Evolutionary conservation across 2,797 vertebrate genomes (phyloP), one percentile per base, ranked within the genome.

Genomic region (Neosilurus hyrtlii): DNA sequence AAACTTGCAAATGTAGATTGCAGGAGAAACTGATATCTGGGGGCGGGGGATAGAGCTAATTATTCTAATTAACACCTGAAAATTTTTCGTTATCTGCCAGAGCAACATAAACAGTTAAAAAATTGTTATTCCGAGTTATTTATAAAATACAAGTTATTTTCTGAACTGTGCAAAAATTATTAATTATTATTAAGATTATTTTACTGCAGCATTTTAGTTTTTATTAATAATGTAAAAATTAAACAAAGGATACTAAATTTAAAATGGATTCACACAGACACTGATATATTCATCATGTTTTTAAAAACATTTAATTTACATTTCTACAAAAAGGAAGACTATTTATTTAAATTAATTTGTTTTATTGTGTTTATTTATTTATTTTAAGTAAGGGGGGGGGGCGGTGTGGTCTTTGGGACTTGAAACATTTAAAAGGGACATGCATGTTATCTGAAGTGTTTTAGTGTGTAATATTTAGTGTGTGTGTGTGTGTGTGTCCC

Each of bases 401-500:
- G 14, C 26, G 6, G 35, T 8, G 1, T 7, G n/a, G 37, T 24
- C 2, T 51, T 20, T 52, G 12, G n/a, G 70, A 20, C 15, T 24
- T 30, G 18, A 57, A 30, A 14, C 1, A 5, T 12, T 0, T 18
- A 49, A 51, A 70, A 4, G 43, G 3, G 22, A 6, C 7, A 4
- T 71, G 20, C 11, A 35, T 9, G 26, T 57, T 63, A 2, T 26
- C n/a, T 67, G 24, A 22, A 43, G 37, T 70, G 67, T 70, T 22
- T 15, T 24, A 6, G 43, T 51, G 68, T 35, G 35, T 67, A 26
- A 26, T 26, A 24, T 63, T 26, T 24, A 12, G 63, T 8, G 24
- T 67, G 20, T 79, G 61, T 80, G 62, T 24, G 71, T 67, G 30
- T 75, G 73, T 81, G 63, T 86, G n/a, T 14, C 66, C 30, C 26